These are phyloP conservation scores for Callionymus lyra DNA, from an alignment of 2,113 vertebrate species.

Conservation along the genomic window DNA sequence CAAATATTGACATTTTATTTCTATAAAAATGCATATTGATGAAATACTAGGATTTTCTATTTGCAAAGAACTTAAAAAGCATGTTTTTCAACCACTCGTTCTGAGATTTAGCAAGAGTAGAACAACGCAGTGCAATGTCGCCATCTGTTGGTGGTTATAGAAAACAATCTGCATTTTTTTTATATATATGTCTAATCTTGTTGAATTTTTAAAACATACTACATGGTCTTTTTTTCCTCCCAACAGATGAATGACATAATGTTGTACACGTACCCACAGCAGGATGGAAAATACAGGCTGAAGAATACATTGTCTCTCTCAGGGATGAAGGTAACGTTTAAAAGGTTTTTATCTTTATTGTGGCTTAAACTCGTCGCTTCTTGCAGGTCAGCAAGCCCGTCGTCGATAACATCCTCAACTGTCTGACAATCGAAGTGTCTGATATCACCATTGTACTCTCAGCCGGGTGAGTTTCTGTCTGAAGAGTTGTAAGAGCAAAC, in stretches of 20 bases:
- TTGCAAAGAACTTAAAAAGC: too few relatives aligned
- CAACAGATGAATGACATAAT: conserved; percentile 87
- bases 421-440: conserved; percentile 80
- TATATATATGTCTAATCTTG: too few relatives aligned
- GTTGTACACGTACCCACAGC: conserved; percentile 88
- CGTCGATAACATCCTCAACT: conserved; percentile 73
- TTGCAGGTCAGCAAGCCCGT: conserved; percentile 79
- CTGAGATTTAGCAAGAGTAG: too few relatives aligned
- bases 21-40: too few relatives aligned
- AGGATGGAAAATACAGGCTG: conserved; percentile 86
- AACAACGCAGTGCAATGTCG: conserved; percentile 1
- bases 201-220: too few relatives aligned
- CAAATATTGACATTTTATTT: too few relatives aligned
- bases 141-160: conserved; percentile 33
- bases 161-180: not conserved
- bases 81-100: too few relatives aligned
- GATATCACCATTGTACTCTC: conserved; percentile 79
- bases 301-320: conserved; percentile 79
- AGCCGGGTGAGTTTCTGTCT: conserved; percentile 72
- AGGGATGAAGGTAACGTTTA: conserved; percentile 76
- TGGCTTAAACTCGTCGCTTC: not conserved
- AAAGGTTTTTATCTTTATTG: not conserved
- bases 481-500: not conserved
- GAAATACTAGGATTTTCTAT: too few relatives aligned
- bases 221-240: conserved; percentile 8